Percentiles rank a stretch among this genome's conserved stretches.
Evolutionary conservation across 2,113 vertebrate species (phyloP).

Genomic region (Antigone vipio): DNA sequence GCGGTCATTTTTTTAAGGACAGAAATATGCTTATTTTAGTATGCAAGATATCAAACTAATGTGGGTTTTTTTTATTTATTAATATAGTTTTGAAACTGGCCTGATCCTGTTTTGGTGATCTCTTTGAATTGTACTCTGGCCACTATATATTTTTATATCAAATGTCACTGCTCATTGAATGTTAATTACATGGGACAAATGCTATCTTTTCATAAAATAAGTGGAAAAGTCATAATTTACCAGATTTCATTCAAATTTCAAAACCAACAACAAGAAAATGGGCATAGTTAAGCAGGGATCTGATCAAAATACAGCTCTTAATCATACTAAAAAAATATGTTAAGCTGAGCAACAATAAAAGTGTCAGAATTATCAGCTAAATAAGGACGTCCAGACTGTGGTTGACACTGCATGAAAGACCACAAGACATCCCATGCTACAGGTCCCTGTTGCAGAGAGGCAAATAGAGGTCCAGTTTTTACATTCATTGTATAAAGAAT

Average conservation of each 20-base stretch:
- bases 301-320: slow-evolving; percentile 41
- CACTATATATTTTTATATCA: not conserved
- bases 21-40: not conserved
- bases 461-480: not conserved
- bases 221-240: not conserved
- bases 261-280: not conserved
- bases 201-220: not conserved
- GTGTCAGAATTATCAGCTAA: slow-evolving; percentile 43
- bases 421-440: not conserved
- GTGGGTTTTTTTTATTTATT: fast-evolving
- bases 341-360: not conserved
- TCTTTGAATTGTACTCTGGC: not conserved
- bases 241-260: not conserved
- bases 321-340: not conserved
- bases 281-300: not conserved
- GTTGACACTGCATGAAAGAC: not conserved
- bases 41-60: not conserved
- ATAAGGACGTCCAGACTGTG: not conserved
- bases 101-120: not conserved
- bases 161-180: not conserved
- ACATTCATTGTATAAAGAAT: not conserved
- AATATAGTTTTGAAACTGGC: not conserved
- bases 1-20: not conserved
- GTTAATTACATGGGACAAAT: not conserved
- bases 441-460: not conserved